Evolutionary conservation across 2,888 invertebrate species (phyloP).

Genomic region (Oegoconia quadripuncta): DNA sequence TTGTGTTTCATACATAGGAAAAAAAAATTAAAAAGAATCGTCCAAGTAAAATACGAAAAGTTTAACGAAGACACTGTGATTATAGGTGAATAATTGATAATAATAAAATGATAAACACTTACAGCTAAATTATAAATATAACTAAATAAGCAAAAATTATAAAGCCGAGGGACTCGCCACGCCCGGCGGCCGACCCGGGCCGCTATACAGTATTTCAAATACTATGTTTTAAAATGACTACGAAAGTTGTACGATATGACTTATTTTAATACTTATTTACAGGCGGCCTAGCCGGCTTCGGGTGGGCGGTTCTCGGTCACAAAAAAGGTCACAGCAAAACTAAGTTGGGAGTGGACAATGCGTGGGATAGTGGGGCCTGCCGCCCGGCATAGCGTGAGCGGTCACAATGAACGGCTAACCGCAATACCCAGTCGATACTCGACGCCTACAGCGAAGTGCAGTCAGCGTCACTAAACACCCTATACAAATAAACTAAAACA

Average conservation of each 20-base stretch:
- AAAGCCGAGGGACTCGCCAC: background rate
- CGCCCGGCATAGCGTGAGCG: background rate
- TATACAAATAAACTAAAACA: constrained; percentile 37
- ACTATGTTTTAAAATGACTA: constrained; percentile 41
- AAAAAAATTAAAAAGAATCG: constrained; percentile 5
- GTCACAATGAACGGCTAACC: background rate
- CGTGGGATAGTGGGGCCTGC: constrained; percentile 2
- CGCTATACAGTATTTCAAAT: constrained; percentile 17
- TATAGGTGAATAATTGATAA: constrained; percentile 31
- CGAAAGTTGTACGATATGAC: constrained; percentile 51
- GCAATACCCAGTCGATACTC: constrained; percentile 10
- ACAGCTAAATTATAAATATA: constrained; percentile 9
- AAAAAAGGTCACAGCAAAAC: background rate
- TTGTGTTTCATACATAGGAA: constrained; percentile 20
- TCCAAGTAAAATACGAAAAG: constrained; percentile 19
- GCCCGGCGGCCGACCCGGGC: constrained; percentile 7
- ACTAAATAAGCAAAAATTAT: constrained; percentile 9
- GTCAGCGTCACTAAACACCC: constrained; percentile 32
- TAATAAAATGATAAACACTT: constrained; percentile 47
- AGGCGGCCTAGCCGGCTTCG: constrained; percentile 17
- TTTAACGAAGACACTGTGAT: constrained; percentile 36
- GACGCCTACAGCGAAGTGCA: constrained; percentile 21
- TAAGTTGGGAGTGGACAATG: background rate
- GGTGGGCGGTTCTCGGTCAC: constrained; percentile 7
- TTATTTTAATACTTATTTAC: constrained; percentile 44